These are phyloP conservation scores for Camponotus fellah DNA, from an alignment of 2,888 invertebrate genomes.

Conservation along the genomic window DNA sequence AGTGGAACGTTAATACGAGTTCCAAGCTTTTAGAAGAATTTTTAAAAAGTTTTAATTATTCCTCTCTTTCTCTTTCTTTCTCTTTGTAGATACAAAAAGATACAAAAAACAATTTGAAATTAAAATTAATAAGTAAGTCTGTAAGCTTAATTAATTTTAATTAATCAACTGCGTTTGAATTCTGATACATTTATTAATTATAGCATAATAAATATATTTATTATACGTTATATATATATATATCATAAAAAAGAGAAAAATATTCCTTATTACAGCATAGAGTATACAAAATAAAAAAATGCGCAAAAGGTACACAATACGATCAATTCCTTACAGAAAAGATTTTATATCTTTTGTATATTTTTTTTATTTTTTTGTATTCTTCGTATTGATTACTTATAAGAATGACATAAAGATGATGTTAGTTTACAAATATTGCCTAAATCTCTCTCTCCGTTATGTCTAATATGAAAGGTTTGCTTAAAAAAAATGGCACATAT, in stretches of 20 bases:
- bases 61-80: neutral
- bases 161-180: neutral
- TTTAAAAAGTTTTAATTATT: neutral
- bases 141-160: neutral
- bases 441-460: slow-evolving; percentile 59
- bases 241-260: no score
- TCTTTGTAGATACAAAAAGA: neutral
- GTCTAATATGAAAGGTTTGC: slow-evolving; percentile 2
- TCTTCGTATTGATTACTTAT: slow-evolving; percentile 60
- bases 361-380: neutral
- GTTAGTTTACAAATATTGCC: slow-evolving; percentile 66
- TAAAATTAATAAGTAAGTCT: neutral
- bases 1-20: neutral
- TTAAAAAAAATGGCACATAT: slow-evolving; percentile 23
- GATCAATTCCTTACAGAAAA: no score
- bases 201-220: no score
- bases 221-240: no score
- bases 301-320: no score
- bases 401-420: slow-evolving; percentile 53
- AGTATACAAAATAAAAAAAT: no score
- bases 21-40: neutral
- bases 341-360: slow-evolving; percentile 10
- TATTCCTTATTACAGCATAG: no score
- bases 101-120: neutral
- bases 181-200: no score